Percentiles rank a stretch among this genome's conserved stretches.
phyloP scores from a whole-genome alignment of 2,797 vertebrate species.

The Anguilla megastoma region DNA sequence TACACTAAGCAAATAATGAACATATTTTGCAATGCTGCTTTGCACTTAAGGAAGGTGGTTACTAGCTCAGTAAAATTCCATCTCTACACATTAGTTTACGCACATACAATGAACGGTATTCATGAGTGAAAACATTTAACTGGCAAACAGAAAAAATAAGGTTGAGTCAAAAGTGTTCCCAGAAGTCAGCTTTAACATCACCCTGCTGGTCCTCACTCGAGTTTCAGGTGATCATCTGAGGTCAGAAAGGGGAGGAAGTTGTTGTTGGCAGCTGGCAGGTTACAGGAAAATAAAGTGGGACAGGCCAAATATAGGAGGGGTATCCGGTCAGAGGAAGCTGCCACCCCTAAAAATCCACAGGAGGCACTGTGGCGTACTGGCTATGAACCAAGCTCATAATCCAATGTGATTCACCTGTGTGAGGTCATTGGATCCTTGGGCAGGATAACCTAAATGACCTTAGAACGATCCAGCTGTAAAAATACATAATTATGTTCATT shows the following conservation, averaged over 20 bases:
- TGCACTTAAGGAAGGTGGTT: background rate
- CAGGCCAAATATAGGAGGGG: background rate
- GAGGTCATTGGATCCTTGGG: background rate
- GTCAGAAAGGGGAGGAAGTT: constrained; percentile 1
- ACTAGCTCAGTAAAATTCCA: background rate
- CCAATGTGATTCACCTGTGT: background rate
- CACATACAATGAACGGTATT: background rate
- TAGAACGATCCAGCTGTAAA: background rate
- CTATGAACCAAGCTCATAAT: background rate
- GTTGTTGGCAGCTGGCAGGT: background rate
- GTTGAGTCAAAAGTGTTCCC: constrained; percentile 12
- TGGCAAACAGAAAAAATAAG: background rate
- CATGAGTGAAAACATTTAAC: background rate
- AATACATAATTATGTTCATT: background rate
- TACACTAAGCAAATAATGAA: background rate
- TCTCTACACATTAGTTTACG: background rate
- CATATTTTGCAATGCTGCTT: background rate
- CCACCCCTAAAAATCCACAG: background rate
- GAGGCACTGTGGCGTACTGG: background rate
- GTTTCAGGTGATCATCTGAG: background rate
- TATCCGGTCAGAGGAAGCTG: background rate
- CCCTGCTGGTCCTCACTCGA: background rate
- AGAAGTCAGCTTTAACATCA: background rate
- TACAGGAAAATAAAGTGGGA: background rate
- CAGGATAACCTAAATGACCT: background rate